A percentile compares a stretch with the other conserved stretches of the same genome.
Conservation (phyloP, 1,140 invertebrate genomes). For the Limonius californicus region DNA sequence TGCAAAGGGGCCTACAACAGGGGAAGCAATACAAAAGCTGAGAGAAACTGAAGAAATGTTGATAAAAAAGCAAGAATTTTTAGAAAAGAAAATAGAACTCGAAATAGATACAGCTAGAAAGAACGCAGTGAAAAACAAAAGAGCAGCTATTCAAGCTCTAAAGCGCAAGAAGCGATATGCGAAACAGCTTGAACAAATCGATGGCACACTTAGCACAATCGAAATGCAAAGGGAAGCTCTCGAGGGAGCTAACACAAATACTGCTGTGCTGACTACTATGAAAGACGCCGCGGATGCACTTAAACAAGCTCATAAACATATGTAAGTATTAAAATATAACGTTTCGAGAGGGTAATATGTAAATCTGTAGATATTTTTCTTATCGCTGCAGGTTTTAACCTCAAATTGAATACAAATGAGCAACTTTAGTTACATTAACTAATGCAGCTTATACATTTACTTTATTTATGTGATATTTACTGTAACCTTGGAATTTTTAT, state of each 20-base stretch:
- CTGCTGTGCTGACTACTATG: conserved; percentile 96
- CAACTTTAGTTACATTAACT: too few relatives aligned
- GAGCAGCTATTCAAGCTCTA: conserved; percentile 94
- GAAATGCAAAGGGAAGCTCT: conserved; percentile 97
- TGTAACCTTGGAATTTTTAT: too few relatives aligned
- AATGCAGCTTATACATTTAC: too few relatives aligned
- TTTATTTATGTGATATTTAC: too few relatives aligned
- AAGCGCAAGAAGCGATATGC: conserved; percentile 98
- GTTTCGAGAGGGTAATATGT: too few relatives aligned
- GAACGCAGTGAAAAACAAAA: conserved; percentile 96
- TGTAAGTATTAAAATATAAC: conserved; percentile 63
- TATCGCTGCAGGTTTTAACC: too few relatives aligned
- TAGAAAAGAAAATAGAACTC: conserved; percentile 93
- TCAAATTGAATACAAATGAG: too few relatives aligned
- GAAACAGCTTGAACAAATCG: conserved; percentile 96
- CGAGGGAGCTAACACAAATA: conserved; percentile 99
- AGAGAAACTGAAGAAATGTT: conserved; percentile 97
- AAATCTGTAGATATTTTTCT: too few relatives aligned
- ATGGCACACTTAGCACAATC: conserved; percentile 97
- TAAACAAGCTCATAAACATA: conserved; percentile 94
- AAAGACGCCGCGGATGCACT: conserved; percentile 92
- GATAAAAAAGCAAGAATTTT: conserved; percentile 96
- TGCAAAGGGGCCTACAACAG: conserved; percentile 79
- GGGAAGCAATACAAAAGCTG: conserved; percentile 96
- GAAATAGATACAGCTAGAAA: conserved; percentile 86